phyloP scores from a whole-genome alignment of 2,113 vertebrate genomes.

The Tetrax tetrax region DNA sequence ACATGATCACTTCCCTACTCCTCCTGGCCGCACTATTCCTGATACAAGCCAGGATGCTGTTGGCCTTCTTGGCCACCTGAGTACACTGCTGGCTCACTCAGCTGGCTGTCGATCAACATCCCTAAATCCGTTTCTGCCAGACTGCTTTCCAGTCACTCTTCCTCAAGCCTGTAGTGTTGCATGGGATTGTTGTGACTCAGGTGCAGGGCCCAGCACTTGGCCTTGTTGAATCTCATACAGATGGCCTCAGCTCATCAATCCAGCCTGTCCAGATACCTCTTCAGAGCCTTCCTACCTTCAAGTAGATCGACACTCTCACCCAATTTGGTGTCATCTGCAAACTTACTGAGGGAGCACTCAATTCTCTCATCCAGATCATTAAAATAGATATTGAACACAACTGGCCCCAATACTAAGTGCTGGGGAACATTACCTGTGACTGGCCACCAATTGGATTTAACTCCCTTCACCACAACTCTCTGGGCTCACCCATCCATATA shows the following conservation, averaged over 20 bases:
- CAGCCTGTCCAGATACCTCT: neutral
- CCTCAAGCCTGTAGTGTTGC: neutral
- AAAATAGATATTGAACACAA: no score
- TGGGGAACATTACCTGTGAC: neutral
- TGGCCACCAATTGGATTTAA: neutral
- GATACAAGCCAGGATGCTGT: neutral
- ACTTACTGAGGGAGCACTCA: neutral
- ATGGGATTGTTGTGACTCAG: neutral
- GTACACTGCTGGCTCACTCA: neutral
- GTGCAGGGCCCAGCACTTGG: neutral
- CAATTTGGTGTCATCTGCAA: neutral
- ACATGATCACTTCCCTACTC: neutral
- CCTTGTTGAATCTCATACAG: neutral
- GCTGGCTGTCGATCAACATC: fast-evolving
- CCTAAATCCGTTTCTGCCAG: neutral
- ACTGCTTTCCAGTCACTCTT: neutral
- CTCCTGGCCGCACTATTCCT: neutral
- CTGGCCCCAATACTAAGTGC: neutral
- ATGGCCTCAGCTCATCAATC: neutral
- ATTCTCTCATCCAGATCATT: neutral
- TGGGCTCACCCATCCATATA: fast-evolving
- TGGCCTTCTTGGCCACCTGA: neutral
- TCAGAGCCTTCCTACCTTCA: neutral
- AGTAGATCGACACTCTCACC: neutral
- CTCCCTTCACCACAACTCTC: neutral